Evolutionary conservation across 2,797 vertebrate species (phyloP), one percentile per base, ranked within the genome.

Genomic region (Chelonia mydas): DNA sequence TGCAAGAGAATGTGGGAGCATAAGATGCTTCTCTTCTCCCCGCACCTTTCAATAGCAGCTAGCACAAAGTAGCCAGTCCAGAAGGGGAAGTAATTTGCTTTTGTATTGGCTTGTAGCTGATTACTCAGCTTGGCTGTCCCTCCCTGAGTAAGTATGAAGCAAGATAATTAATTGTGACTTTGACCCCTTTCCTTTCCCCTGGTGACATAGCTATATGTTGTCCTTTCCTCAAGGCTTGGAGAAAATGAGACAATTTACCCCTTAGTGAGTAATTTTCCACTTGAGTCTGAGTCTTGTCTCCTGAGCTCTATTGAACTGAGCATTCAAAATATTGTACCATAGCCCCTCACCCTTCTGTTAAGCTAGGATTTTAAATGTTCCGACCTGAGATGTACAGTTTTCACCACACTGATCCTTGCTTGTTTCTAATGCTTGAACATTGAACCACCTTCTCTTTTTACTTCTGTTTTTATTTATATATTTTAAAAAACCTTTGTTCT

Each of bases 401-500:
- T 76, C 90, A 16, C 61, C 51, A 85, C 50, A 19, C 37, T 53
- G 28, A 51, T 0, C 45, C 86, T 92, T 93, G 68, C 49, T 59
- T 76, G 33, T 84, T 90, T 91, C 55, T 91, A 78, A 84, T 88
- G 41, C 16, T 33, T 89, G 41, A 49, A 12, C 61, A 83, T 41
- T 85, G 87, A 89, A 77, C 81, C 87, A 61, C 19, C 86, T 90
- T 81, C 33, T 88, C 21, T 81, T 8, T 89, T 27, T 31, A 59
- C 83, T 91, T 91, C 55, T 76, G 31, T 61, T 91, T 15, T 85
- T 37, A 28, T 90, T 92, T 90, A 84, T 33, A 65, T 79, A 96
- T 95, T 89, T 92, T 77, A 89, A 91, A 96, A 94, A 74, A 95
- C 93, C 72, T 96, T 97, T 95, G 95, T 95, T 97, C 97, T 98